Evolutionary conservation across 2,888 invertebrate genomes (phyloP), one percentile per base, ranked within the genome.

Genomic region (Synergus itoensis): DNA sequence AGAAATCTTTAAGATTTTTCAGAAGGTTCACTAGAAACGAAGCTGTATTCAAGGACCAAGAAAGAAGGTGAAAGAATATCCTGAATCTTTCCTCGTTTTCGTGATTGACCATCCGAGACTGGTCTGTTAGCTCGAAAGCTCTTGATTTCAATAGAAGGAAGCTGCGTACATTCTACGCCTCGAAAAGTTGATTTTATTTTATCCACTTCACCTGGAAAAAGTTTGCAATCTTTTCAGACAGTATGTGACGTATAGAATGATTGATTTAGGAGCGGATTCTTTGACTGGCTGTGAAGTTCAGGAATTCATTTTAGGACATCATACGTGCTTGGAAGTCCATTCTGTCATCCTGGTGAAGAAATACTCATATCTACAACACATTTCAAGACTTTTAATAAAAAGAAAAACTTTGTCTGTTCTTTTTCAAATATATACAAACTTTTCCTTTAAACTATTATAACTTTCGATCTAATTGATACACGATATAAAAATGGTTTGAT

Each of bases 1-100:
- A 81, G 82, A 82, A 83, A 83, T 82, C 81, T 79, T 84, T 80
- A 82, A 78, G 80, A 82, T 77, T 82, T 80, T 80, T 81, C 77
- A 69, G 57, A 81, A 75, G 53, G 57, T 80, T 53, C 78, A 80
- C 41, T 76, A n/a, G 21, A 11, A 67, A 14, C n/a, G 45, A 67
- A 67, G n/a, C 14, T 21, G 1, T 43, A 67, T 48, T 78, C 40
- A 62, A 41, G 40, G 36, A 40, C 36, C 41, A 28, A 77, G 16
- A 63, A 53, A 64, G 14, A 45, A 76, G 11, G 76, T n/a, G 43
- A 41, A 79, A 76, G 64, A 45, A 76, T 79, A 67, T 65, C 43
- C 43, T 2, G 16, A 18, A 45, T 67, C 21, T 45, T 21, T 7
- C 45, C 45, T 67, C 14, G 14, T 45, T 67, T 45, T 45, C 21